Evolutionary conservation across 2,113 vertebrate species (phyloP), one percentile per base, ranked within the genome.

Genomic region (Phalacrocorax pelagicus): DNA sequence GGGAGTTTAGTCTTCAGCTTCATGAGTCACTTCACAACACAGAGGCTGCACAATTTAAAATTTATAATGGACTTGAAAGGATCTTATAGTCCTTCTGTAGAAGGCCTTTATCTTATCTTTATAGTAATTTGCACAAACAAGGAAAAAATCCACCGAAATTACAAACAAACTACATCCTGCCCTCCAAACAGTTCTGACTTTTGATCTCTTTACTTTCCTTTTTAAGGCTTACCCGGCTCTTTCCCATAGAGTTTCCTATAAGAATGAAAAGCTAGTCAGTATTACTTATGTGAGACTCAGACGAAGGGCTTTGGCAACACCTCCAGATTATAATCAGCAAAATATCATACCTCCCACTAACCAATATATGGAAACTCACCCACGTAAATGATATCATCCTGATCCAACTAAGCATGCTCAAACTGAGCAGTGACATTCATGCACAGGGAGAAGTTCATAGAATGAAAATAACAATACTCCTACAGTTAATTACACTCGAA

Each of bases 281-380:
- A 51, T 57, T 44, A 86, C 38, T 96, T 96, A 58, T 73, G 90
- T 29, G 29, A 84, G 97, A 91, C 63, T 96, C 84, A 93, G 71
- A 96, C 42, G 59, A 96, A 92, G 81, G 55, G 89, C 58, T 97
- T 86, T 97, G 94, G 84, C 86, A 98, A 84, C 74, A 92, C 74
- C 88, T 66, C 77, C 79, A 86, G 92, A 94, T 89, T 95, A 95
- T 82, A 87, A 91, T 95, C 92, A 98, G 96, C 93, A 97, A 97
- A 97, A 97, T 95, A 96, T 82, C 91, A 97, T 82, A 73, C 86
- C 73, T 98, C 96, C 95, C 49, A 95, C 94, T 96, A 98, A 95
- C 87, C 83, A 89, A 92, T 95, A 95, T 83, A 96, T 94, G 81
- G 91, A 93, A 96, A 96, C 69, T 97, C 95, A 95, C 91, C 95